These are phyloP conservation scores for Columba janthina DNA, from an alignment of 2,113 vertebrate species.

Conservation along the genomic window DNA sequence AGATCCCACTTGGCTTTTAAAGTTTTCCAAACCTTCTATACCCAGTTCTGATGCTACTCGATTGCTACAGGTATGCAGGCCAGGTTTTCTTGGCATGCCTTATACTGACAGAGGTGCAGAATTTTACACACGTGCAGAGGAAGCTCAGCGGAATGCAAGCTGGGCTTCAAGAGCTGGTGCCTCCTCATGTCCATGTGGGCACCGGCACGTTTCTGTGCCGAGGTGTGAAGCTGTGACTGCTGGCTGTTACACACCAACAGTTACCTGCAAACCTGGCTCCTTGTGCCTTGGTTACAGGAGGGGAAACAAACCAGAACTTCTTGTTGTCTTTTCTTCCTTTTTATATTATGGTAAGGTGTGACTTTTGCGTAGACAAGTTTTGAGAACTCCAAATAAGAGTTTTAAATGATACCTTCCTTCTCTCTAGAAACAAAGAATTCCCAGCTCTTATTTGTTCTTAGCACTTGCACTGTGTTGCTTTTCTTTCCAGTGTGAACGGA, in stretches of 20 bases:
- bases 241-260: background rate
- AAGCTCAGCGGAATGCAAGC: background rate
- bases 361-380: background rate
- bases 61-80: background rate
- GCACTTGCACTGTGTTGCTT: conserved; percentile 29
- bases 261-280: background rate
- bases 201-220: background rate
- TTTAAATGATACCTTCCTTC: background rate
- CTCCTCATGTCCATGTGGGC: background rate
- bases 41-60: background rate
- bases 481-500: conserved; percentile 83
- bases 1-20: background rate
- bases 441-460: background rate
- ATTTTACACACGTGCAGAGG: background rate
- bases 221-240: background rate
- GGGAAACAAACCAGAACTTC: background rate
- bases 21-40: background rate
- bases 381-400: background rate
- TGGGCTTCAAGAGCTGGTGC: background rate
- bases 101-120: background rate
- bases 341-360: background rate
- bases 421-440: background rate
- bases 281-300: background rate
- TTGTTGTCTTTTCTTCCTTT: background rate
- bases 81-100: background rate